These are phyloP conservation scores for Ctenosaura bakeri DNA, from an alignment of 2,797 vertebrate genomes.

Conservation along the genomic window DNA sequence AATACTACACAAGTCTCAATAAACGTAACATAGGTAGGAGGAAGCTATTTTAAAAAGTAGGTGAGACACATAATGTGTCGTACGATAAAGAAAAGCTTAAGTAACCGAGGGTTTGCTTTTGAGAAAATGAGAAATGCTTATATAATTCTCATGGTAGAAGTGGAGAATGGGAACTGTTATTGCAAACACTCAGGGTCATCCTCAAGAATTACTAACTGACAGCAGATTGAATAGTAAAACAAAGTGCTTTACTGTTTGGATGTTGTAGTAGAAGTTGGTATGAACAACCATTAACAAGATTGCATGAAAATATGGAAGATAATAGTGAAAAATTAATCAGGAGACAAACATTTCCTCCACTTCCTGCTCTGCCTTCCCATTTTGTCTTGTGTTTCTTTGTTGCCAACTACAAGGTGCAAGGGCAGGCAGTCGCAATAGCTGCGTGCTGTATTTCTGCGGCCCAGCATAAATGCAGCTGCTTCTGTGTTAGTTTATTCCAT, in stretches of 20 bases:
- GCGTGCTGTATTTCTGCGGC: not conserved
- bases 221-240: not conserved
- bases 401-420: not conserved
- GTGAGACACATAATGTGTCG: not conserved
- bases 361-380: not conserved
- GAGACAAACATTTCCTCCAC: not conserved
- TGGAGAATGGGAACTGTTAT: not conserved
- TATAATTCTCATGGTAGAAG: not conserved
- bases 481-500: not conserved
- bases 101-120: not conserved
- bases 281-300: not conserved
- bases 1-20: not conserved
- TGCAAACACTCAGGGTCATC: not conserved
- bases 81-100: not conserved
- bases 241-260: not conserved
- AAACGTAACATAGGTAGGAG: not conserved
- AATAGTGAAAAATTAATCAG: constrained; percentile 1
- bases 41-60: not conserved
- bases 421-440: not conserved
- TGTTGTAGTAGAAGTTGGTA: not conserved
- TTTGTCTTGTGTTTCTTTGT: not conserved
- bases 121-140: not conserved
- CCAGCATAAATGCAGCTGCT: too few relatives aligned
- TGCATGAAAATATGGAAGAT: not conserved
- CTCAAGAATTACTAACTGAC: not conserved